Evolutionary conservation across 2,888 invertebrate species (phyloP).

Genomic region (Hyposoter dolosus): DNA sequence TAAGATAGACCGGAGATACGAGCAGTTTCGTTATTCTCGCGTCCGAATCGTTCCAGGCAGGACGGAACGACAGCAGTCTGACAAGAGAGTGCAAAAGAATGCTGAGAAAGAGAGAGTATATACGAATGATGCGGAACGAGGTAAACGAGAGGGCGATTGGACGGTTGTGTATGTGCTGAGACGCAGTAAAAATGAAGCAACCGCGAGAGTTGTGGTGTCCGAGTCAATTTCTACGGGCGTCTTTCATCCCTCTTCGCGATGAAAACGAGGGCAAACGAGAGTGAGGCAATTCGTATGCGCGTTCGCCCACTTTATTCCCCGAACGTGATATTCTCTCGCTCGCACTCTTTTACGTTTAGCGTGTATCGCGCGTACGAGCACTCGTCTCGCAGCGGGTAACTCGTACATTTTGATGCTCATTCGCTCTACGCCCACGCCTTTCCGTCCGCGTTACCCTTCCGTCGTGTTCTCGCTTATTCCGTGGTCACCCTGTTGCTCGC

Average conservation of each 20-base stretch:
- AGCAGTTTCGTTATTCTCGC: constrained; percentile 31
- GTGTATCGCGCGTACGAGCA: constrained; percentile 14
- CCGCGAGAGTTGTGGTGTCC: constrained; percentile 21
- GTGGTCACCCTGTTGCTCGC: constrained; percentile 17
- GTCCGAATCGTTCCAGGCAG: background rate
- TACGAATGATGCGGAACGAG: constrained; percentile 16
- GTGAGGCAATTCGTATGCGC: constrained; percentile 75
- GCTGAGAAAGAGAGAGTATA: constrained; percentile 1
- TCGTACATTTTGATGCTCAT: constrained; percentile 75
- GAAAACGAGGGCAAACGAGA: constrained; percentile 61
- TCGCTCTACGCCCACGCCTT: constrained; percentile 72
- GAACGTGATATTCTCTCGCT: constrained; percentile 5
- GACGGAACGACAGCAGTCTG: background rate
- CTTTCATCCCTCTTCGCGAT: constrained; percentile 52
- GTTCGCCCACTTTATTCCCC: constrained; percentile 77
- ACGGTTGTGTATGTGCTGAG: constrained; percentile 12
- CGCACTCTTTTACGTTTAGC: background rate
- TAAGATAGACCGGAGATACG: constrained; percentile 21
- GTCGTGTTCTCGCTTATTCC: constrained; percentile 11
- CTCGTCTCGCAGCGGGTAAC: constrained; percentile 75
- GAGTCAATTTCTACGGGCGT: constrained; percentile 62
- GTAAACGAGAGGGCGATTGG: constrained; percentile 8
- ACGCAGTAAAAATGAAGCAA: background rate
- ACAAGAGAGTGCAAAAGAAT: background rate
- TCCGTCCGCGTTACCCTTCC: constrained; percentile 55